Percentiles rank a stretch among this genome's conserved stretches.
These are phyloP conservation scores for Astyanax mexicanus DNA, from an alignment of 2,797 vertebrate genomes.

Conservation along the genomic window DNA sequence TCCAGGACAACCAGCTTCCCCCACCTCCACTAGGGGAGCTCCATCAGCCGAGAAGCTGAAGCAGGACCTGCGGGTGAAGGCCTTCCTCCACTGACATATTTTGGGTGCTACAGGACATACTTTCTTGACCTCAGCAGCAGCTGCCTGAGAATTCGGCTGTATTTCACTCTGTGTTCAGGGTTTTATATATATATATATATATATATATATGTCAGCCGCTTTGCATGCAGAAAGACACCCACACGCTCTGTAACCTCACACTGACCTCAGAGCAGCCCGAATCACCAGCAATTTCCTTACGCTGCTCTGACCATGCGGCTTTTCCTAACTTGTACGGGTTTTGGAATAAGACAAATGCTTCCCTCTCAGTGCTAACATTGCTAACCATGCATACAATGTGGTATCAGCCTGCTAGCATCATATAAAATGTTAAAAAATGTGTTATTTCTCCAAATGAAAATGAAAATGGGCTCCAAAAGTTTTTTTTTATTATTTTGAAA, in stretches of 20 bases:
- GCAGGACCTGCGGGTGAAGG: not conserved
- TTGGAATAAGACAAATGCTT: not conserved
- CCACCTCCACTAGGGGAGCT: conserved; percentile 36
- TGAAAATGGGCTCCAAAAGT: no score
- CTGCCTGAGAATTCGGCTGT: not conserved
- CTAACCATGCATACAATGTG: not conserved
- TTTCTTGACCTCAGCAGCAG: not conserved
- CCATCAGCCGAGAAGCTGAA: not conserved
- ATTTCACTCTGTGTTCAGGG: not conserved
- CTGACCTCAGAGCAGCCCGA: not conserved
- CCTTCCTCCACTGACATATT: not conserved
- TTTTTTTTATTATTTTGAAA: no score
- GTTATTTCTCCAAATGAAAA: no score
- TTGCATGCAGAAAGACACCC: not conserved
- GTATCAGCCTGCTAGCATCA: not conserved
- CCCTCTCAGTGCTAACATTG: not conserved
- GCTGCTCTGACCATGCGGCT: not conserved
- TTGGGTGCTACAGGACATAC: not conserved
- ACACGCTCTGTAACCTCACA: not conserved
- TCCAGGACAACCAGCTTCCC: conserved; percentile 36
- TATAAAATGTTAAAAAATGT: not conserved
- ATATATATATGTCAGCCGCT: not conserved
- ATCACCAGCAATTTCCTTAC: not conserved
- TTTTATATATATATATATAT: not conserved
- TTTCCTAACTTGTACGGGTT: not conserved